Evolutionary conservation across 2,113 vertebrate species (phyloP).

Genomic region (Crotalus viridis): DNA sequence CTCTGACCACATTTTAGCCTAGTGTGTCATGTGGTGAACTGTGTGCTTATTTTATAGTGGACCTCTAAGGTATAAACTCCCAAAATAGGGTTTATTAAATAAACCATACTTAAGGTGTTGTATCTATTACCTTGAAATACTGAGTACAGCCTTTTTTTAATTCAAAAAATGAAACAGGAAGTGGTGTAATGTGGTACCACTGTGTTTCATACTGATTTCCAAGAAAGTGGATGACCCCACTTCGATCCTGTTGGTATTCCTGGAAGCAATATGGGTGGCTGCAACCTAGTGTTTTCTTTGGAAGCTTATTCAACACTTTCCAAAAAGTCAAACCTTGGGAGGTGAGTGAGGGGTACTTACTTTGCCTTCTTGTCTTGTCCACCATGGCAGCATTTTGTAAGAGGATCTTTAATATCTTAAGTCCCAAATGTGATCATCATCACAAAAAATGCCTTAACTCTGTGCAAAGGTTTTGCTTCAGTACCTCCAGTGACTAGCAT

Average conservation of each 20-base stretch:
- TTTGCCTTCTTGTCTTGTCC: neutral
- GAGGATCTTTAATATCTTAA: neutral
- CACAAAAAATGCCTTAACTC: neutral
- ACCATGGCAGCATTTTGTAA: neutral
- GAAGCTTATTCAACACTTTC: neutral
- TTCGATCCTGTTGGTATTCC: neutral
- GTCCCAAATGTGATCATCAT: neutral
- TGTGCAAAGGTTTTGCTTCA: neutral
- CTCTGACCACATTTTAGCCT: neutral
- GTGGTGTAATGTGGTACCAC: neutral
- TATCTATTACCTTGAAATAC: neutral
- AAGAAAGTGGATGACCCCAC: neutral
- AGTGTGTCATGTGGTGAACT: neutral
- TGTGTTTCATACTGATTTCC: neutral
- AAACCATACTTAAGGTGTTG: neutral
- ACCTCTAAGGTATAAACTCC: neutral
- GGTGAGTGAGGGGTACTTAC: neutral
- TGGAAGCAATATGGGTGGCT: neutral
- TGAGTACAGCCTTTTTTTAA: neutral
- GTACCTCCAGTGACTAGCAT: neutral
- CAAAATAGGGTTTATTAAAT: neutral
- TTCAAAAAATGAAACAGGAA: neutral
- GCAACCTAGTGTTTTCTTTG: neutral
- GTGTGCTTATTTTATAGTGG: neutral
- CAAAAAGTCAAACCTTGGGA: neutral